Conservation (phyloP, 2,888 invertebrate species). For the Heliconius erato region DNA sequence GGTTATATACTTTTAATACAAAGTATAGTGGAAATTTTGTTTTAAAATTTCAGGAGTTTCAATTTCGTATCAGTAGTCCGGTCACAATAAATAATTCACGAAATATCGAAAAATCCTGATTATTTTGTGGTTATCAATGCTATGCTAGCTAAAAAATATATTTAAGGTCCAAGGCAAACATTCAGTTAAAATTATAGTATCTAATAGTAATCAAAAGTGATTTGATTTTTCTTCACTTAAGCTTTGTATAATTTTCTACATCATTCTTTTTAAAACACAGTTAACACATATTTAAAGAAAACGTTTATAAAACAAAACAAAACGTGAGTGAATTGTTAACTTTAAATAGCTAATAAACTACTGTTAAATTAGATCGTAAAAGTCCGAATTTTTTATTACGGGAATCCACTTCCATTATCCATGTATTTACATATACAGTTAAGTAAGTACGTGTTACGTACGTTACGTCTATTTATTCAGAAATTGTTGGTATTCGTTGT, state of each 20-base stretch:
- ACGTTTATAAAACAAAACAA: not conserved
- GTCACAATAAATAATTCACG: no score
- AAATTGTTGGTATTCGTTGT: not conserved
- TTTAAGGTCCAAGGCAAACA: no score
- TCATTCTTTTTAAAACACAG: not conserved
- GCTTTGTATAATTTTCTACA: not conserved
- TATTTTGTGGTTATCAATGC: no score
- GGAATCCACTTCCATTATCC: not conserved
- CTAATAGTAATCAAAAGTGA: no score
- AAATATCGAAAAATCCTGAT: no score
- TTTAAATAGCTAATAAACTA: slow-evolving; percentile 11
- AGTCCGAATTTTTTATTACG: slow-evolving; percentile 14
- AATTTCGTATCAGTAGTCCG: no score
- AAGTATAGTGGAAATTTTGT: not conserved
- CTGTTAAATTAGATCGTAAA: slow-evolving; percentile 28
- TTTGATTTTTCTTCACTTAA: not conserved
- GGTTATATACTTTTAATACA: not conserved
- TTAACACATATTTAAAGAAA: not conserved
- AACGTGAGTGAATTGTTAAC: not conserved
- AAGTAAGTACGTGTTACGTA: not conserved
- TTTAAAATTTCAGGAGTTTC: not conserved
- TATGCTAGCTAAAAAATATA: no score
- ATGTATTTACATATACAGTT: not conserved
- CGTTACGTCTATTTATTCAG: not conserved
- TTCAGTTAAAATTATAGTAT: no score